Conservation (phyloP, 2,888 invertebrate species). For the Apantesis nais region DNA sequence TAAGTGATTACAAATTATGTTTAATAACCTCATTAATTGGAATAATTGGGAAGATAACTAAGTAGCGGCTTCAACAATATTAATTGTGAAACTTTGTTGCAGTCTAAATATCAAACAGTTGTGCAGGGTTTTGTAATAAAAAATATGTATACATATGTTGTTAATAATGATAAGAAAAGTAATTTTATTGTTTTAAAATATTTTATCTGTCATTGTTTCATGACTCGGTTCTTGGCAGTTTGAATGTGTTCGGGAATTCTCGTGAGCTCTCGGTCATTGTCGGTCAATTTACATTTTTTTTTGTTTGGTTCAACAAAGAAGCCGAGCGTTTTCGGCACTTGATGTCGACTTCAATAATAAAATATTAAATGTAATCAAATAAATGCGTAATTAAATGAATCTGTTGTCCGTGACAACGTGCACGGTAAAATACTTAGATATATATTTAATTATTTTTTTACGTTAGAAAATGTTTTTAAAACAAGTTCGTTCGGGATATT, state of each 20-base stretch:
- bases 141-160: too few relatives aligned
- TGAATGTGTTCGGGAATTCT: slow-evolving; percentile 55
- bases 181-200: slow-evolving; percentile 33
- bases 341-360: background rate
- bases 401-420: background rate
- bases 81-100: too few relatives aligned
- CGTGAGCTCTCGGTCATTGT: slow-evolving; percentile 57
- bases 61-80: slow-evolving; percentile 66
- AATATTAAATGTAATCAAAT: background rate
- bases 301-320: slow-evolving; percentile 46
- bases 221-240: slow-evolving; percentile 47
- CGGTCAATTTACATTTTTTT: slow-evolving; percentile 42
- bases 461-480: background rate
- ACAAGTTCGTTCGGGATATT: background rate
- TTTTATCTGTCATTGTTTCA: slow-evolving; percentile 57
- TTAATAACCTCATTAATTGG: slow-evolving; percentile 45
- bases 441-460: too few relatives aligned
- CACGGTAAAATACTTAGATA: too few relatives aligned
- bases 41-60: slow-evolving; percentile 48
- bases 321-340: slow-evolving; percentile 43
- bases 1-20: slow-evolving; percentile 30
- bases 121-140: too few relatives aligned
- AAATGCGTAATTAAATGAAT: background rate
- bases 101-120: too few relatives aligned
- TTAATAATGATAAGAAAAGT: too few relatives aligned